Evolutionary conservation across 2,113 vertebrate genomes (phyloP), one percentile per base, ranked within the genome.

Genomic region (Eurystomus gularis): DNA sequence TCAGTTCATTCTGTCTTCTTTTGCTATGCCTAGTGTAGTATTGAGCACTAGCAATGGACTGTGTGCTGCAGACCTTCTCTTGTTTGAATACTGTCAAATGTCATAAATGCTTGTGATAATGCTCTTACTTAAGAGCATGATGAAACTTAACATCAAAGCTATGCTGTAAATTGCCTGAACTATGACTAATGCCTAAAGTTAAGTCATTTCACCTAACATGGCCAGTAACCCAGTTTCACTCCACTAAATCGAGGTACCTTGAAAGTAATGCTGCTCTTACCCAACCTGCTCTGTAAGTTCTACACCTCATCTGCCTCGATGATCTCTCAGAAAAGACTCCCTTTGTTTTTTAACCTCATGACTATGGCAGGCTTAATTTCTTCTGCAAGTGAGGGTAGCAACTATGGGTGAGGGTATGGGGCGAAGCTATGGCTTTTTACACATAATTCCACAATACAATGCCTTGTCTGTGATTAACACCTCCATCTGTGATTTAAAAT

Each of bases 211-310:
- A 85, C 21, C 76, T 73, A 90, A 82, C 62, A 90, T 19, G 49
- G 84, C 75, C 40, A 96, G 65, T 87, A 97, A 96, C 78, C 94
- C 91, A 96, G 77, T 97, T 96, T 91, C 82, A 84, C 81, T 89
- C 77, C 40, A 66, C 70, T 82, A 31, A 70, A 90, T 64, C 93
- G 83, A 96, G 93, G 64, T 52, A 79, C 52, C 71, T 78, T 77
- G 42, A 65, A 93, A 97, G 93, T 92, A 75, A 64, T 23, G 9
- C 68, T 88, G 55, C 85, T 76, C 81, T 85, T 80, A 82, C 80
- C 93, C 84, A 94, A 86, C 46, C 94, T 88, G 91, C 81, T 96
- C 88, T 57, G 0, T 89, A 97, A 97, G 97, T 98, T 98, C 96
- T 84, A 82, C 37, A 91, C 62, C 71, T 93, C 82, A 55, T 73